These are phyloP conservation scores for Colletes latitarsis DNA, from an alignment of 1,140 invertebrate species.

Conservation along the genomic window DNA sequence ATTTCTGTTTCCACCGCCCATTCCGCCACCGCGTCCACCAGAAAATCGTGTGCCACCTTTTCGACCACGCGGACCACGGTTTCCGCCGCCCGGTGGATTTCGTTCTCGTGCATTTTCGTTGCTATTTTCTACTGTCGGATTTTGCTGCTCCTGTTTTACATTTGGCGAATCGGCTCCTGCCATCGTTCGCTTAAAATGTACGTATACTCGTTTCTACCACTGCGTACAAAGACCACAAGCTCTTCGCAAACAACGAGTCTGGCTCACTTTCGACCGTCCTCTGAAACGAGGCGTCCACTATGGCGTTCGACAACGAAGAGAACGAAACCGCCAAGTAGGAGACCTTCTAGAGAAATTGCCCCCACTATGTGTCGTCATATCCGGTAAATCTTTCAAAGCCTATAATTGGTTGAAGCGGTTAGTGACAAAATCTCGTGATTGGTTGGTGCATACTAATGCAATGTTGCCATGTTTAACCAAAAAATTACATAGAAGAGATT, in stretches of 20 bases:
- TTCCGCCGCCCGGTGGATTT: constrained; percentile 58
- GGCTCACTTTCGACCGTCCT: neutral
- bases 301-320: constrained; percentile 64
- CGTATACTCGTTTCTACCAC: neutral
- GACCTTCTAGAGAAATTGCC: constrained; percentile 7
- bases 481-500: too few relatives aligned
- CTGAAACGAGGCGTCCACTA: constrained; percentile 7
- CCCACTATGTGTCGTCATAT: neutral
- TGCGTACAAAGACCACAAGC: neutral
- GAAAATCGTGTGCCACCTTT: constrained; percentile 74
- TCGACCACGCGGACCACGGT: constrained; percentile 65
- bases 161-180: constrained; percentile 70
- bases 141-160: constrained; percentile 67
- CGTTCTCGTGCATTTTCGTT: constrained; percentile 66
- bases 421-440: neutral
- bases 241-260: neutral
- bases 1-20: constrained; percentile 62
- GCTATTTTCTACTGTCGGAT: constrained; percentile 66
- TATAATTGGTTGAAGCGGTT: constrained; percentile 3
- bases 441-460: neutral
- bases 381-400: neutral
- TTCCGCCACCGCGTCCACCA: constrained; percentile 68
- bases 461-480: neutral
- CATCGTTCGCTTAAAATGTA: constrained; percentile 32
- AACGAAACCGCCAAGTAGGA: constrained; percentile 13